Conservation (phyloP, 2,113 vertebrate genomes). For the Dasyurus viverrinus region DNA sequence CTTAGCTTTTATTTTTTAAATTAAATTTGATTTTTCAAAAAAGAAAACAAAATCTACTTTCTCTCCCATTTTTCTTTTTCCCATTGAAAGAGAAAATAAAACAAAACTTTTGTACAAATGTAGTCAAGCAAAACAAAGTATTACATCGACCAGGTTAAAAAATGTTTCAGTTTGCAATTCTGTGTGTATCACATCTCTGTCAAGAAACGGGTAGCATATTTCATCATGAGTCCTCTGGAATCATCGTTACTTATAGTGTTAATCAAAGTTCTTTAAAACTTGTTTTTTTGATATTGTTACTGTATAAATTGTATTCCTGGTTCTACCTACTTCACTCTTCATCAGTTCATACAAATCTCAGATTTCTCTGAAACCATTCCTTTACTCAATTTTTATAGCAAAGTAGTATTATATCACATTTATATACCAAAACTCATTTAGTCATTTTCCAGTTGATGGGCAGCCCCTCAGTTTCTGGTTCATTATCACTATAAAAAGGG, state of each 20-base stretch:
- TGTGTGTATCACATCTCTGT: not conserved
- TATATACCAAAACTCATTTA: not conserved
- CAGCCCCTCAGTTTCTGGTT: not conserved
- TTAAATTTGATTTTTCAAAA: not conserved
- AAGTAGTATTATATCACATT: not conserved
- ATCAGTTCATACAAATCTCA: not conserved
- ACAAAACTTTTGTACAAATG: not conserved
- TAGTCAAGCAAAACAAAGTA: not conserved
- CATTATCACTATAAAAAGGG: not conserved
- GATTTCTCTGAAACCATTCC: not conserved
- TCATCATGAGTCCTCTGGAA: not conserved
- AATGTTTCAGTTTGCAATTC: not conserved
- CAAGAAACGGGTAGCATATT: not conserved
- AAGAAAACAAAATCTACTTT: not conserved
- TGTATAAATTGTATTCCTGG: not conserved
- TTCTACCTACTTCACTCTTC: not conserved
- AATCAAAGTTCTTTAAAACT: not conserved
- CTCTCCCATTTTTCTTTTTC: not conserved
- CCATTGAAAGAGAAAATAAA: not conserved
- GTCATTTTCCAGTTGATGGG: not conserved
- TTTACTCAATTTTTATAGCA: not conserved
- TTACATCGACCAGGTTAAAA: not conserved
- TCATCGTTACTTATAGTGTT: not conserved
- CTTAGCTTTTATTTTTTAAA: not conserved
- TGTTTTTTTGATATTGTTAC: not conserved